Conservation (phyloP, 2,797 vertebrate species). For the Lates japonicus region DNA sequence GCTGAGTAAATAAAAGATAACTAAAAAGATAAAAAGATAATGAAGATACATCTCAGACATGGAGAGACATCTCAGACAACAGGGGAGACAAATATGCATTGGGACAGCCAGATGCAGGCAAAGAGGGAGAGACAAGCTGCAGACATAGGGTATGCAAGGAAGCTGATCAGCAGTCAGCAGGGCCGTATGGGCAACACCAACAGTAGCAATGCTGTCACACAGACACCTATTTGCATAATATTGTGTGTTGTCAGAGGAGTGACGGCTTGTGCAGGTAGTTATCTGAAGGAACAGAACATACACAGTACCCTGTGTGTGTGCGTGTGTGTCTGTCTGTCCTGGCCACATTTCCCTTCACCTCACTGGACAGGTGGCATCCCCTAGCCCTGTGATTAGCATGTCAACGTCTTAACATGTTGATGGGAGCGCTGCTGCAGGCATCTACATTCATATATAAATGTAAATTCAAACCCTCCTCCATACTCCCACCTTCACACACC, state of each 20-base stretch:
- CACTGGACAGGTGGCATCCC: constrained; percentile 83
- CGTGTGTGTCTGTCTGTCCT: constrained; percentile 40
- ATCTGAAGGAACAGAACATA: constrained; percentile 72
- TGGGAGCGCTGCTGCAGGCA: constrained; percentile 67
- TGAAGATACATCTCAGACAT: constrained; percentile 23
- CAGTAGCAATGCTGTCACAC: constrained; percentile 68
- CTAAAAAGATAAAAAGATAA: constrained; percentile 1
- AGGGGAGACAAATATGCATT: constrained; percentile 23
- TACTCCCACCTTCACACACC: constrained; percentile 55
- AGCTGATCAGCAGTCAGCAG: constrained; percentile 69
- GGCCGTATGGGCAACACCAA: constrained; percentile 39
- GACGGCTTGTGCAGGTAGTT: constrained; percentile 79
- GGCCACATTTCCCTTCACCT: constrained; percentile 73
- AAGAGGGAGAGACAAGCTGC: constrained; percentile 25
- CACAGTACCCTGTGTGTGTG: constrained; percentile 50
- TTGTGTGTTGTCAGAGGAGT: constrained; percentile 85
- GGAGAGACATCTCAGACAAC: no score
- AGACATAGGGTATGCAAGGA: constrained; percentile 44
- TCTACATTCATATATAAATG: constrained; percentile 88
- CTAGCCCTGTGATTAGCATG: constrained; percentile 87
- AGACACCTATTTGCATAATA: constrained; percentile 85
- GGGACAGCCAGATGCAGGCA: constrained; percentile 31
- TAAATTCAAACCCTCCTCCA: constrained; percentile 62
- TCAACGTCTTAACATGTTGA: constrained; percentile 87
- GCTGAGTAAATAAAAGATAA: constrained; percentile 67